Percentiles rank a stretch among this genome's conserved stretches.
phyloP scores from a whole-genome alignment of 35 echinoderm and acorn worm species.

The Ophioderma brevispina region DNA sequence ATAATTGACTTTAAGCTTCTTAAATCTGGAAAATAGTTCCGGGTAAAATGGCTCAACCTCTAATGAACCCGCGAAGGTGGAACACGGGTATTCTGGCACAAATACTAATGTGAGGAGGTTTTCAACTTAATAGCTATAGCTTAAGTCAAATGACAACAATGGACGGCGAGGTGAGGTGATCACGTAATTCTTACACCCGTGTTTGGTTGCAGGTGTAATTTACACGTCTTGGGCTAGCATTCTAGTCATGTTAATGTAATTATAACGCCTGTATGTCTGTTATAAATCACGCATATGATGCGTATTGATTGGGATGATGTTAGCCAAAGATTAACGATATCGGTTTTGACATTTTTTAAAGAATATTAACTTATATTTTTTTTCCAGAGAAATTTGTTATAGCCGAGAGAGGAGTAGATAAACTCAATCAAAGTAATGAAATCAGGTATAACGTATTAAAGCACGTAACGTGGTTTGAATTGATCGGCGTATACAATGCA shows the following conservation, averaged over 20 bases:
- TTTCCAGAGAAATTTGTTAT: too few species aligned
- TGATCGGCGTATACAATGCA: too few species aligned
- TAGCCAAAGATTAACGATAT: too few species aligned
- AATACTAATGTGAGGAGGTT: background rate
- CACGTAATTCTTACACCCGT: background rate
- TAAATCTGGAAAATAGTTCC: background rate
- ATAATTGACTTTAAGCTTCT: background rate
- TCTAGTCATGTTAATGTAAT: background rate
- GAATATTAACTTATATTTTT: too few species aligned
- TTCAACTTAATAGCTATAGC: background rate
- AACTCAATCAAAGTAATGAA: background rate
- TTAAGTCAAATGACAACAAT: background rate
- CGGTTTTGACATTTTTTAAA: too few species aligned
- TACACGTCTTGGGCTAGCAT: background rate
- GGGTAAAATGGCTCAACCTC: background rate
- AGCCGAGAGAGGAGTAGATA: too few species aligned
- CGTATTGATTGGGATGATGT: background rate
- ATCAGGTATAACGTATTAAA: background rate
- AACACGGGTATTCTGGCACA: too few species aligned
- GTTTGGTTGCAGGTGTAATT: background rate
- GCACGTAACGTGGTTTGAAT: background rate
- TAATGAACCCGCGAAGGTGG: background rate
- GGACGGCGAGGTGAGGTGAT: background rate
- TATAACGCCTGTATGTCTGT: background rate
- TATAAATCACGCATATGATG: background rate